Evolutionary conservation across 2,113 vertebrate genomes (phyloP).

Genomic region (Hippocampus mohnikei): DNA sequence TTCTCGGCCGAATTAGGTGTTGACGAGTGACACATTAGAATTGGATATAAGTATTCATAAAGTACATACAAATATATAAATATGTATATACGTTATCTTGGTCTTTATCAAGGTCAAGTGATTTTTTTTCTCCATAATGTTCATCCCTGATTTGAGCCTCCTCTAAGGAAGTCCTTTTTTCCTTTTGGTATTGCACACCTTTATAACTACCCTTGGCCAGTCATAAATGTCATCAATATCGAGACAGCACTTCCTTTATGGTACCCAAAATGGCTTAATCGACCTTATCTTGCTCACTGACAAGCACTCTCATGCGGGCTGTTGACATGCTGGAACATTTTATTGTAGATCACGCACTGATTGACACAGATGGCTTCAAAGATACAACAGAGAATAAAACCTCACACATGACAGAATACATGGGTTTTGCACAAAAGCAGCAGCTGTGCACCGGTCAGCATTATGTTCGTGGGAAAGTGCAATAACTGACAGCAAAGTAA

Average conservation of each 20-base stretch:
- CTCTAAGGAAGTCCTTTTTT: slow-evolving; percentile 37
- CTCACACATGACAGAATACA: neutral
- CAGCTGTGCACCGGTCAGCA: neutral
- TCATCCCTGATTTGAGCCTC: slow-evolving; percentile 44
- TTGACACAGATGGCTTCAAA: slow-evolving; percentile 59
- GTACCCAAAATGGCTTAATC: slow-evolving; percentile 62
- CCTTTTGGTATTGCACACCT: slow-evolving; percentile 17
- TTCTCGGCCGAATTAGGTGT: too few species aligned
- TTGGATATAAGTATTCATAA: too few species aligned
- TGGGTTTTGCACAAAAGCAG: neutral
- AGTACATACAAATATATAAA: too few species aligned
- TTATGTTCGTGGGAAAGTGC: slow-evolving; percentile 27
- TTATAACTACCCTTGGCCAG: slow-evolving; percentile 44
- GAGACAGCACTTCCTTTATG: slow-evolving; percentile 58
- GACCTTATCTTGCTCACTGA: slow-evolving; percentile 59
- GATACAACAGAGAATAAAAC: slow-evolving; percentile 34
- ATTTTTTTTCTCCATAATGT: slow-evolving; percentile 63
- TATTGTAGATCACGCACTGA: slow-evolving; percentile 49
- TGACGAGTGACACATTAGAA: too few species aligned
- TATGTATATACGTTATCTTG: slow-evolving; percentile 36
- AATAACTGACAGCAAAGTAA: slow-evolving; percentile 2
- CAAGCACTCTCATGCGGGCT: slow-evolving; percentile 55
- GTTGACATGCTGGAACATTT: slow-evolving; percentile 60
- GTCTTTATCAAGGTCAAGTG: slow-evolving; percentile 60
- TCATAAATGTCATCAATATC: slow-evolving; percentile 70